Percentiles rank a stretch among this genome's conserved stretches.
Conservation (phyloP, 2,797 vertebrate species). For the Phaenicophaeus curvirostris region DNA sequence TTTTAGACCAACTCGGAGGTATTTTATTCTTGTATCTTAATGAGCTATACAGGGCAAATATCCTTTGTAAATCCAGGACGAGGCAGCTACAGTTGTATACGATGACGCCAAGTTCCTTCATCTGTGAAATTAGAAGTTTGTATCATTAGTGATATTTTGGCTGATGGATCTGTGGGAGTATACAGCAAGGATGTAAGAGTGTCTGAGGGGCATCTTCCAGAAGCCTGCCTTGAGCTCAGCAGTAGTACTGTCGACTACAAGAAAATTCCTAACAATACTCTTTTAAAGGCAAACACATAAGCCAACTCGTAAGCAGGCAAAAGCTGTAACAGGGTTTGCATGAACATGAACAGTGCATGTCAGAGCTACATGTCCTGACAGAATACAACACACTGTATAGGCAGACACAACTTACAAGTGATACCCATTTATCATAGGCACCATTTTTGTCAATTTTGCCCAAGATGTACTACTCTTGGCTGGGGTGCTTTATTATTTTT, state of each 20-base stretch:
- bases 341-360: background rate
- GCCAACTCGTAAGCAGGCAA: background rate
- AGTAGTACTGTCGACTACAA: background rate
- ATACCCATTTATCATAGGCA: background rate
- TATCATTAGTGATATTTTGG: conserved; percentile 3
- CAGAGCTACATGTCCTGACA: background rate
- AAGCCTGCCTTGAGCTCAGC: background rate
- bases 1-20: conserved; percentile 89
- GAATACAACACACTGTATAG: background rate
- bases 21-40: conserved; percentile 81
- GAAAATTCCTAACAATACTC: background rate
- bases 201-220: background rate
- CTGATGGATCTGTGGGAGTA: background rate
- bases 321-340: background rate
- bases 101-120: conserved; percentile 93
- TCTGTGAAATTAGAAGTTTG: conserved; percentile 80
- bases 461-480: background rate
- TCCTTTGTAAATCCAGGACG: conserved; percentile 91
- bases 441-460: background rate
- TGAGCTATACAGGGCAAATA: conserved; percentile 81
- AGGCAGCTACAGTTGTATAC: conserved; percentile 95
- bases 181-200: background rate
- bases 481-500: background rate
- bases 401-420: background rate
- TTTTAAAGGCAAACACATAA: background rate